These are phyloP conservation scores for Drosophila recens DNA, from an alignment of 2,888 invertebrate genomes.

Conservation along the genomic window DNA sequence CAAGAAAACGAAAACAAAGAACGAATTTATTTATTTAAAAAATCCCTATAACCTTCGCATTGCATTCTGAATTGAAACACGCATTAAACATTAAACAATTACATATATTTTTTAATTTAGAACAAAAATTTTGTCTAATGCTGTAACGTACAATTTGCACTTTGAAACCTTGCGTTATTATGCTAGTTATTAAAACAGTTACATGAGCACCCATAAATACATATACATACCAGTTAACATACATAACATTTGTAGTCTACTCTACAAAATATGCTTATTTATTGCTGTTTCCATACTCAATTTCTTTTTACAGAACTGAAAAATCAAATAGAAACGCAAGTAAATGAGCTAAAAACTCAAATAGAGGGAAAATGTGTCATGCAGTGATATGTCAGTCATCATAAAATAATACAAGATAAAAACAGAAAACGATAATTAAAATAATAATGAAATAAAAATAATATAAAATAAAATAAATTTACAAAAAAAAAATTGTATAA, in stretches of 20 bases:
- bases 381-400: conserved; percentile 91
- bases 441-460: conserved; percentile 27
- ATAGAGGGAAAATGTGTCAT: conserved; percentile 98
- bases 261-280: conserved; percentile 85
- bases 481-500: conserved; percentile 23
- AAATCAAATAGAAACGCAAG: conserved; percentile 98
- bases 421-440: conserved; percentile 39
- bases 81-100: conserved; percentile 12
- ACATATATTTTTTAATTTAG: conserved; percentile 16
- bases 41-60: conserved; percentile 24
- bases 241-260: conserved; percentile 84
- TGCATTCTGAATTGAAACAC: conserved; percentile 45
- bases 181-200: conserved; percentile 47
- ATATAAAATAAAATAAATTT: conserved; percentile 12
- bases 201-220: conserved; percentile 61
- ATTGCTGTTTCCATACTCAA: conserved; percentile 86
- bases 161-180: conserved; percentile 37
- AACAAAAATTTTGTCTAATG: conserved; percentile 27
- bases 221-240: conserved; percentile 67
- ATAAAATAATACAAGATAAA: conserved; percentile 42
- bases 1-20: conserved; percentile 5
- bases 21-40: conserved; percentile 3
- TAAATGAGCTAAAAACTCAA: conserved; percentile 97
- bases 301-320: conserved; percentile 94
- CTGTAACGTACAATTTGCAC: conserved; percentile 48